These are phyloP conservation scores for Leptinotarsa lineolata DNA, from an alignment of 1,140 invertebrate species.

Conservation along the genomic window DNA sequence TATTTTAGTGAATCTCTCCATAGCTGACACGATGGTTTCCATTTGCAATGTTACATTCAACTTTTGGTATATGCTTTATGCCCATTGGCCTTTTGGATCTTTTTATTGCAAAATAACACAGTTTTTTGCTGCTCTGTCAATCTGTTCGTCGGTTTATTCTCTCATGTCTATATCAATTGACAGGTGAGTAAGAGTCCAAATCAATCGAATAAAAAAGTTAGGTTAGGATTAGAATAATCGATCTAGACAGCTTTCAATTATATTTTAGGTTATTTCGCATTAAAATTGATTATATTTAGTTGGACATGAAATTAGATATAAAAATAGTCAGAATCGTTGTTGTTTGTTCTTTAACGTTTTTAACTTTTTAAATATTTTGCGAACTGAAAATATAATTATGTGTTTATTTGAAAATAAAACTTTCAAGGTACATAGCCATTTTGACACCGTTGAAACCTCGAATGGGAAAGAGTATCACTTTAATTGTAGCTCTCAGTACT, in stretches of 20 bases:
- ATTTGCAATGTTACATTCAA: conserved; percentile 93
- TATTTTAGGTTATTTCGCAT: too few relatives aligned
- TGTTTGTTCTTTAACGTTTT: neutral
- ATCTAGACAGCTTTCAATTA: too few relatives aligned
- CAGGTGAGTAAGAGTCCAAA: conserved; percentile 71
- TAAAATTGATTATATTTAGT: too few relatives aligned
- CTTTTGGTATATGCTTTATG: conserved; percentile 89
- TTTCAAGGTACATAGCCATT: conserved; percentile 85
- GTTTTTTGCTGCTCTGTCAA: conserved; percentile 89
- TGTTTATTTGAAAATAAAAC: neutral
- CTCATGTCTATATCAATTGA: conserved; percentile 96
- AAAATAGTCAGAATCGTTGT: too few relatives aligned
- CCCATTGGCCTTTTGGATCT: conserved; percentile 91
- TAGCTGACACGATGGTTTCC: conserved; percentile 93
- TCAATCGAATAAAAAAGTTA: neutral
- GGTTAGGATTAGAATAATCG: too few relatives aligned
- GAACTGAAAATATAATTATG: neutral
- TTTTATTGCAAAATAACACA: conserved; percentile 93
- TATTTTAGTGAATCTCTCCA: conserved; percentile 82
- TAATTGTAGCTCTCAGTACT: conserved; percentile 80
- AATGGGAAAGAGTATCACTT: conserved; percentile 78
- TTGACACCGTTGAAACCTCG: conserved; percentile 86
- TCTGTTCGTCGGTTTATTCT: conserved; percentile 92
- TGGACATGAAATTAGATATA: too few relatives aligned
- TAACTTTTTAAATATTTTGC: neutral